Percentiles rank a stretch among this genome's conserved stretches.
These are phyloP conservation scores for Pachydiplax longipennis DNA, from an alignment of 2,888 invertebrate genomes.

Conservation along the genomic window DNA sequence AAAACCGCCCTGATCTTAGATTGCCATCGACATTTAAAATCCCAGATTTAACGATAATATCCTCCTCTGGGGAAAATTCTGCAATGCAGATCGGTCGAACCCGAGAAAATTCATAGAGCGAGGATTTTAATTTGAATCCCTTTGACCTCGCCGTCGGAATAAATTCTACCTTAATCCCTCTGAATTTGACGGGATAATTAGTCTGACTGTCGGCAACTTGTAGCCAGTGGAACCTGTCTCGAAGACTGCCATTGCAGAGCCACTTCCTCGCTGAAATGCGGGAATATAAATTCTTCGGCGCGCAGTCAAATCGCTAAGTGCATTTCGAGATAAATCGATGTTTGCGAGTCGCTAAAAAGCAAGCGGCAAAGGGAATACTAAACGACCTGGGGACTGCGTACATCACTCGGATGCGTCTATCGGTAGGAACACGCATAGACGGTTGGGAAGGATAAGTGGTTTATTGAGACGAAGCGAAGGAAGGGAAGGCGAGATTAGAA, in stretches of 20 bases:
- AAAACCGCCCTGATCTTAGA: no score
- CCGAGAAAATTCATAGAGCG: no score
- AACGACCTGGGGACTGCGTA: not conserved
- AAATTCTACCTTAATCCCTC: not conserved
- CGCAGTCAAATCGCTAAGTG: not conserved
- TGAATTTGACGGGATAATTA: not conserved
- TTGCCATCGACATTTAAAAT: no score
- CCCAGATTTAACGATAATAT: no score
- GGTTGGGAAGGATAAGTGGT: not conserved
- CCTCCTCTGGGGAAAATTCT: no score
- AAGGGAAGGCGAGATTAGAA: not conserved
- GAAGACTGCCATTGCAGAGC: not conserved
- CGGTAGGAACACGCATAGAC: not conserved
- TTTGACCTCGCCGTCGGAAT: not conserved
- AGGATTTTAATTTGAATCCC: not conserved
- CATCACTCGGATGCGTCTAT: not conserved
- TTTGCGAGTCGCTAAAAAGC: not conserved
- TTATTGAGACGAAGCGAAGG: not conserved
- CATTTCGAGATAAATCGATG: not conserved
- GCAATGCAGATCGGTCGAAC: no score
- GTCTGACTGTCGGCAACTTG: not conserved
- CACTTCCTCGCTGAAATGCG: not conserved
- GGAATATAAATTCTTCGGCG: not conserved
- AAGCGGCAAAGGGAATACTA: not conserved
- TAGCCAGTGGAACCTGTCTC: not conserved